Conservation (phyloP, 2,113 vertebrate species). For the Oreocharis arfaki region DNA sequence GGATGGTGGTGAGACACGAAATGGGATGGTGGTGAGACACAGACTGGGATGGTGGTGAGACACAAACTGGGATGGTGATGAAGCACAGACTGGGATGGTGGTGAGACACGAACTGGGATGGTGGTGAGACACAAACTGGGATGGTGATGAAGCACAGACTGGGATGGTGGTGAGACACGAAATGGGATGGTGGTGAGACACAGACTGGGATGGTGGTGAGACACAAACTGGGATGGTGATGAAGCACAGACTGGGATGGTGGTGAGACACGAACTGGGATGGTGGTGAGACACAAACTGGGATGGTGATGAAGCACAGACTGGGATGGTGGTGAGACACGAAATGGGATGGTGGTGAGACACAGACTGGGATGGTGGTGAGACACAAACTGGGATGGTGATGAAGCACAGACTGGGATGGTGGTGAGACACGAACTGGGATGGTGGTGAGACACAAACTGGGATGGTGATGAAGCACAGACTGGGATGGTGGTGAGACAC, state of each 20-base stretch:
- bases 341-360: background rate
- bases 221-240: too few relatives aligned
- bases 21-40: background rate
- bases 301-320: background rate
- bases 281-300: background rate
- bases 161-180: too few relatives aligned
- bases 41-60: background rate
- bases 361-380: background rate
- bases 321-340: background rate
- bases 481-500: background rate
- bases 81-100: background rate
- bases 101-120: background rate
- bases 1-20: background rate
- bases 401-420: background rate
- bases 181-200: background rate
- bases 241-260: too few relatives aligned
- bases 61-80: background rate
- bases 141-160: too few relatives aligned
- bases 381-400: fast-evolving
- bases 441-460: fast-evolving
- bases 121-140: background rate
- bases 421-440: background rate
- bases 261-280: background rate
- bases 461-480: too few relatives aligned
- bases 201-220: background rate